Conservation (phyloP, 2,888 invertebrate genomes). For the Meghimatium bilineatum region DNA sequence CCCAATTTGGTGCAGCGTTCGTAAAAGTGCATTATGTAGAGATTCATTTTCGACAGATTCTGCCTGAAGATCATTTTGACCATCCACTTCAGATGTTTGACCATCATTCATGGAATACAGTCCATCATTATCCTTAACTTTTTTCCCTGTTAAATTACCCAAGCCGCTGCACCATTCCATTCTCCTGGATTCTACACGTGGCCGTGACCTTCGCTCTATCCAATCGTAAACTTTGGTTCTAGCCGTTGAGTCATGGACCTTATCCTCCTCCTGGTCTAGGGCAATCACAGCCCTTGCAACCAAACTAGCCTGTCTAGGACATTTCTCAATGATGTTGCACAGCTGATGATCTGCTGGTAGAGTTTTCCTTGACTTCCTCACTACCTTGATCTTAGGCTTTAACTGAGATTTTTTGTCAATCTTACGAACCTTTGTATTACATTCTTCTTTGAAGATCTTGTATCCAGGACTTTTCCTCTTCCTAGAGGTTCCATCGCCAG, state of each 20-base stretch:
- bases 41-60: constrained; percentile 3
- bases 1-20: constrained; percentile 41
- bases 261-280: constrained; percentile 47
- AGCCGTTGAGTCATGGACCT: constrained; percentile 19
- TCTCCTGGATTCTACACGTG: not conserved
- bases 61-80: not conserved
- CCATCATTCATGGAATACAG: not conserved
- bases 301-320: constrained; percentile 46
- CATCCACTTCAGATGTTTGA: not conserved
- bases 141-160: constrained; percentile 5
- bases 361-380: not conserved
- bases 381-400: not conserved
- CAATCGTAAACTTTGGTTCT: constrained; percentile 43
- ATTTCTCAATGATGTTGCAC: constrained; percentile 48
- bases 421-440: constrained; percentile 25
- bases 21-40: constrained; percentile 33
- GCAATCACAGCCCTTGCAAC: constrained; percentile 49
- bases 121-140: not conserved
- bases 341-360: constrained; percentile 28
- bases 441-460: constrained; percentile 43
- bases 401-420: not conserved
- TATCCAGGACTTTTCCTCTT: constrained; percentile 41
- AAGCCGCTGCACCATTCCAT: constrained; percentile 36
- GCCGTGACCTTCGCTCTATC: constrained; percentile 30
- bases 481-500: not conserved